A percentile compares a stretch with the other conserved stretches of the same genome.
phyloP scores from a whole-genome alignment of 2,888 invertebrate species.

The Cephus sareptanus region DNA sequence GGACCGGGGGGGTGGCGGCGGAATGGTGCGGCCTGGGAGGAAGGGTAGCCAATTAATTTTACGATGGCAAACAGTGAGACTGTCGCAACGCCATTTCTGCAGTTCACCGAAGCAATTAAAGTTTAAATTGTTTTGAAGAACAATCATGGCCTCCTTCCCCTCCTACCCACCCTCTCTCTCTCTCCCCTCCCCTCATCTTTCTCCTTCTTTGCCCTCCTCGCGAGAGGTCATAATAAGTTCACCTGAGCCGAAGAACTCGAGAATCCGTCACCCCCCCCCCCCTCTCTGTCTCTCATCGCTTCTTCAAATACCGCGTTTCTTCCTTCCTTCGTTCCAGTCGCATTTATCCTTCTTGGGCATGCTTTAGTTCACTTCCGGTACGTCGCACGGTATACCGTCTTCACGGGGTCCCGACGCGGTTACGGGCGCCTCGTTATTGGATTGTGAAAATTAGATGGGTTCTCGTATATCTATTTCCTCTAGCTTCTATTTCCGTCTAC shows the following conservation, averaged over 20 bases:
- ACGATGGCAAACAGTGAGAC: conserved; percentile 55
- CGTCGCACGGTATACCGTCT: background rate
- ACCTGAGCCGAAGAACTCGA: conserved; percentile 15
- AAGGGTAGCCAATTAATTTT: conserved; percentile 51
- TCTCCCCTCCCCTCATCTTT: background rate
- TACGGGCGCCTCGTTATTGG: background rate
- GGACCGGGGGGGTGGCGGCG: conserved; percentile 11
- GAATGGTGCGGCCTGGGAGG: conserved; percentile 11
- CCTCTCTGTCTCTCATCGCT: conserved; percentile 18
- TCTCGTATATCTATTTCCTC: background rate
- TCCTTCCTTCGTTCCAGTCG: background rate
- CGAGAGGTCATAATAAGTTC: conserved; percentile 1
- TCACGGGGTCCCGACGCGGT: background rate
- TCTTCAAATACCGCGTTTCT: background rate
- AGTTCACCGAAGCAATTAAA: conserved; percentile 56
- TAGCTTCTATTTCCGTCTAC: background rate
- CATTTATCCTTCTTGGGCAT: background rate
- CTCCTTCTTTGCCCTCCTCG: background rate
- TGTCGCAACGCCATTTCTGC: conserved; percentile 55
- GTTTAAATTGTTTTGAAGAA: conserved; percentile 56
- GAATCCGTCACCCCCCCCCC: conserved; percentile 8
- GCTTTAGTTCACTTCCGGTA: background rate
- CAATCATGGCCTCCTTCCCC: conserved; percentile 38
- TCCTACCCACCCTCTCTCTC: background rate
- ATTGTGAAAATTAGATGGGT: background rate